Evolutionary conservation across 1,140 invertebrate species (phyloP), one percentile per base, ranked within the genome.

Genomic region (Drosophila aff.): DNA sequence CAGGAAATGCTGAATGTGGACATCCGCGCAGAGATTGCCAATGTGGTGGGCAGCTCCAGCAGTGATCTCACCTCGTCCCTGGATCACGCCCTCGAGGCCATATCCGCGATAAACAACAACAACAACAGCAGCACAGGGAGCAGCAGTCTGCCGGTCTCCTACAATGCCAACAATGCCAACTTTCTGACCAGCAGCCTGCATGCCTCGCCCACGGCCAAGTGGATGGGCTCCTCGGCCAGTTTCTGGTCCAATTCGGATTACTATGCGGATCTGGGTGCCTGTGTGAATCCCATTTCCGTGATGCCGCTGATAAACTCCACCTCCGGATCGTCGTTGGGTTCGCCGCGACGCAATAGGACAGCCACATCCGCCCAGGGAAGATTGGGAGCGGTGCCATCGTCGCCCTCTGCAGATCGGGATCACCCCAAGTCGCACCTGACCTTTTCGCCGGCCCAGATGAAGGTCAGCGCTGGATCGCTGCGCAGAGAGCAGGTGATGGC

Each of bases 1-100:
- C 96, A 96, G 85, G 94, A 95, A 82, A 97, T 97, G 95, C 94
- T 97, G 66, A 96, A 96, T 84, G 96, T 96, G 83, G 96, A 97
- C 87, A 97, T 97, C 33, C 96, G 97, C 80, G 96, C 95, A 53
- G 96, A 97, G 91, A 96, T 97, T 73, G 96, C 96, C 44, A 95
- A 95, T 58, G 95, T 96, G 47, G 95, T 97, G 46, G 95, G 95
- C 55, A 95, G 95, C 33, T 94, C 94, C 55, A 94, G 93, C 80
- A 71, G 63, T 40, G 95, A 95, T 82, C 94, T 95, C 91, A 93
- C 94, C 33, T 86, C 90, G 4, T 85, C 91, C 9, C 76, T 92
- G 33, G 91, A 92, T 46, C 79, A 92, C 44, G 80, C 87, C 8
- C 75, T 91, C 13, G 91, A 92, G 31, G 74, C 84, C 10, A 89